Conservation (phyloP, 1,140 invertebrate genomes). For the Maconellicoccus hirsutus region DNA sequence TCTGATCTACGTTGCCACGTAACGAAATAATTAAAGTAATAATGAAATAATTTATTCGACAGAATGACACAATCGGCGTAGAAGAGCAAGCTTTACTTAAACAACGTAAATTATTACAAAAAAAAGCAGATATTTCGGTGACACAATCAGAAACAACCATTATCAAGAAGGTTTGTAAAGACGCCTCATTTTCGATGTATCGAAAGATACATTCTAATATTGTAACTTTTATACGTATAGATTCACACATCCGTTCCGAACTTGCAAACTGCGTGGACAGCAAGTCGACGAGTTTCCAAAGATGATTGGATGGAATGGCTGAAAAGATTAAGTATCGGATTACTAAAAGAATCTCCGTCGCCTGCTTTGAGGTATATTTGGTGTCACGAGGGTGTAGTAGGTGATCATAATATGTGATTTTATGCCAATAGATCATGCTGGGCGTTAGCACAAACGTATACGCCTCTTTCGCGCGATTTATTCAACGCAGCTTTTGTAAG, state of each 20-base stretch:
- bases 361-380: slow-evolving; percentile 52
- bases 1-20: too few relatives aligned
- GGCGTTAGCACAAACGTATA: slow-evolving; percentile 85
- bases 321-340: slow-evolving; percentile 74
- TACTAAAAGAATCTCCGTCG: slow-evolving; percentile 91
- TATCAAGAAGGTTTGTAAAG: slow-evolving; percentile 49
- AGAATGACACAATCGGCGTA: slow-evolving; percentile 50
- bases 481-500: slow-evolving; percentile 99
- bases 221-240: too few relatives aligned
- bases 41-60: too few relatives aligned
- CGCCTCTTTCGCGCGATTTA: slow-evolving; percentile 82
- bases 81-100: slow-evolving; percentile 47
- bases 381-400: background rate
- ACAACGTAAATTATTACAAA: slow-evolving; percentile 42
- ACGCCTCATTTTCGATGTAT: too few relatives aligned
- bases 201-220: too few relatives aligned
- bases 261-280: slow-evolving; percentile 81
- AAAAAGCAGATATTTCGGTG: slow-evolving; percentile 46
- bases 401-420: background rate
- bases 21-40: too few relatives aligned
- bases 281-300: slow-evolving; percentile 77
- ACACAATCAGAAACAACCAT: slow-evolving; percentile 52
- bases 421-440: slow-evolving; percentile 58
- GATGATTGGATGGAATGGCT: slow-evolving; percentile 99
- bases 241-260: slow-evolving; percentile 73